phyloP scores from a whole-genome alignment of 2,888 invertebrate species.

The Mythimna pallens region DNA sequence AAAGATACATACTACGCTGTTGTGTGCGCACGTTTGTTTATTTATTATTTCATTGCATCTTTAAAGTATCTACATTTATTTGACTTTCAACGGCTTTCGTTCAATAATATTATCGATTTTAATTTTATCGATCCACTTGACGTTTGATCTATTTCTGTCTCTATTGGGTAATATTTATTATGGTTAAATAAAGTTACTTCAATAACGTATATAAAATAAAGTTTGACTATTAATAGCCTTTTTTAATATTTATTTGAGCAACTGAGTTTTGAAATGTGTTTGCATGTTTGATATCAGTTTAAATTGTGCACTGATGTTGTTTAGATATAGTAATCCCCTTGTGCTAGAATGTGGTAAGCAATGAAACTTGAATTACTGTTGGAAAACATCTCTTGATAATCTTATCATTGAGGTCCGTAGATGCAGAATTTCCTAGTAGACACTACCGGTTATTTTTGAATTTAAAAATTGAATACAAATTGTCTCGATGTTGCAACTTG shows the following conservation, averaged over 20 bases:
- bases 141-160: constrained; percentile 52
- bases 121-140: constrained; percentile 33
- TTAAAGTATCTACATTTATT: constrained; percentile 60
- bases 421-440: neutral
- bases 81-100: constrained; percentile 51
- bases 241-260: constrained; percentile 8
- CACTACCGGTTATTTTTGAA: neutral
- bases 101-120: constrained; percentile 41
- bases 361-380: neutral
- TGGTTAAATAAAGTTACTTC: constrained; percentile 33
- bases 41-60: constrained; percentile 52
- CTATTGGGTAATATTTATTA: constrained; percentile 46
- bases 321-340: constrained; percentile 16
- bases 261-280: constrained; percentile 36
- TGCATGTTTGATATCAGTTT: constrained; percentile 52
- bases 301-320: constrained; percentile 33
- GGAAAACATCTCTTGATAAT: constrained; percentile 7
- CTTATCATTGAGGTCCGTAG: constrained; percentile 22
- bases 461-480: too few relatives aligned
- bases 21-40: constrained; percentile 48
- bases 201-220: constrained; percentile 17
- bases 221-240: constrained; percentile 36
- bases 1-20: constrained; percentile 21
- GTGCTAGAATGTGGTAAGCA: constrained; percentile 5
- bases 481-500: too few relatives aligned